phyloP scores from a whole-genome alignment of 2,797 vertebrate genomes.

The Crotalus adamanteus region DNA sequence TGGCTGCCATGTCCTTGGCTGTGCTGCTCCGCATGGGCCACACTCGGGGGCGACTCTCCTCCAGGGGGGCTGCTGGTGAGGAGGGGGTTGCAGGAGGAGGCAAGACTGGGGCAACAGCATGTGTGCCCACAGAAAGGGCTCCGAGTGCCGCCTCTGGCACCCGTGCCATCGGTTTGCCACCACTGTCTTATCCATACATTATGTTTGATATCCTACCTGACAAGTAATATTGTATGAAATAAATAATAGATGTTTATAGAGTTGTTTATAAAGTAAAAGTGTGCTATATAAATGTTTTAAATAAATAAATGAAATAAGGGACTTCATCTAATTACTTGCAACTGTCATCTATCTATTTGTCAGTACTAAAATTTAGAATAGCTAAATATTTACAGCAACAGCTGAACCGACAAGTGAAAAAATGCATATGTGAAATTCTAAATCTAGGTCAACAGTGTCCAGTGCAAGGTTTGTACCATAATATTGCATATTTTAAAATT shows the following conservation, averaged over 20 bases:
- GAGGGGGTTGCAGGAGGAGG: no score
- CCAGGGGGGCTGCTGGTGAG: no score
- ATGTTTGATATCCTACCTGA: neutral
- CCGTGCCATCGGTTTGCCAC: no score
- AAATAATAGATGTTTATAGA: neutral
- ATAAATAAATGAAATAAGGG: neutral
- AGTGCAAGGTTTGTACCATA: neutral
- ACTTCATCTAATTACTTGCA: neutral
- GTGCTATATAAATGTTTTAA: neutral
- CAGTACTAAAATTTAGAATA: neutral
- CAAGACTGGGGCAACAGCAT: no score
- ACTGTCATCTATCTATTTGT: neutral
- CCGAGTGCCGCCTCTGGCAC: no score
- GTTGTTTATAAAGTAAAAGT: neutral
- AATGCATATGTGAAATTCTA: neutral
- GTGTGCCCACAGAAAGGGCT: no score
- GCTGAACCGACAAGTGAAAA: neutral
- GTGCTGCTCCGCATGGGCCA: no score
- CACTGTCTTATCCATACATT: neutral
- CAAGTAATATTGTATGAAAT: neutral
- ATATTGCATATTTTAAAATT: neutral
- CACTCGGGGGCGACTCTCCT: no score
- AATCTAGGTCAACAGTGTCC: neutral
- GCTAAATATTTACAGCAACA: neutral
- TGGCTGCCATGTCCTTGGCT: no score